Evolutionary conservation across 2,888 invertebrate genomes (phyloP), one percentile per base, ranked within the genome.

Genomic region (Dryobotodes eremita): DNA sequence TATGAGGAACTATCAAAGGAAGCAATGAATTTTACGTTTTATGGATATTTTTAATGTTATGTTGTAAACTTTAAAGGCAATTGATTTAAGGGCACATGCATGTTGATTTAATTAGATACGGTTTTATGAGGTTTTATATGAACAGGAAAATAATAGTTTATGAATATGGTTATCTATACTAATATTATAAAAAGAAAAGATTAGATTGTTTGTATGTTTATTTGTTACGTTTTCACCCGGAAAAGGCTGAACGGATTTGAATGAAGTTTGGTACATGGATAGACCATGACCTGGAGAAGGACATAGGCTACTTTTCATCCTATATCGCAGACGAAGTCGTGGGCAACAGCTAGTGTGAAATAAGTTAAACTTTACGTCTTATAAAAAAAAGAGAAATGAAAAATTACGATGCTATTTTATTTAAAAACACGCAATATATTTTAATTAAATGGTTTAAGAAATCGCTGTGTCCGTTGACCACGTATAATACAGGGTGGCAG

Each of bases 1-100:
- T 31, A 68, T 50, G 66, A 50, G 85, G 80, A 71, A 71, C 61
- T 64, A 36, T 23, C 8, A 17, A 23, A 26, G 69, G 57, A 84
- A 64, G 79, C 36, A 59, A 69, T 69, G 7, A 53, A 57, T 57
- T 61, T 15, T 26, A 53, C 1, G 31, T 59, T 65, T n/a, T 48
- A 53, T 55, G 23, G 5, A 48, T 42, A 20, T 36, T 11, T 59
- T 73, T 55, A 55, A 64, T 82, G n/a, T 48, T 26, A 48, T 31
- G 17, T 57, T n/a, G n/a, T 53, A 31, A 53, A 64, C 42, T 83
- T n/a, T n/a, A 57, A 50, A 83, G 6, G 23, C 2, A 48, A 8
- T n/a, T 55, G 3, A 15, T 36, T 46, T 42, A 79, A 61, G 36
- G 23, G 26, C 4, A n/a, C n/a, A n/a, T n/a, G n/a, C n/a, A 2